Base-by-base conservation (phyloP, 2,797 vertebrate species). In the Polyboroides typus region DNA sequence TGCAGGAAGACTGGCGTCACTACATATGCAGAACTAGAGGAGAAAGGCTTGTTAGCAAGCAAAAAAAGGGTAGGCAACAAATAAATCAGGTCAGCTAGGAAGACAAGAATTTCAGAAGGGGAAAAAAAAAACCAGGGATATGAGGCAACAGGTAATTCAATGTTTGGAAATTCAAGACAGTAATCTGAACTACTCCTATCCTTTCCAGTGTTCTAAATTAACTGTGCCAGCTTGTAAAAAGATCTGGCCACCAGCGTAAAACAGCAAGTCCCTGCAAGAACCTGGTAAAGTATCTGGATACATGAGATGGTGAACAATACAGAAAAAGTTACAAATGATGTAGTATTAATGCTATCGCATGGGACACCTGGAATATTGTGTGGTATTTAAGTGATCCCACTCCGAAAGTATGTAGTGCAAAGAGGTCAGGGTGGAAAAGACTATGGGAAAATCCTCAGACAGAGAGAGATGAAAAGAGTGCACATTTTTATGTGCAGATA, bases 121-220 rank as follows among this genome's bases (percentile, higher is more conserved):
- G n/a, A n/a, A 21, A 81, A 93, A 92, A 64, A 86, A 86, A 19
- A 3, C 29, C 12, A 45, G 48, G 59, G 44, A 82, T 58, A 82
- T 18, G 60, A 89, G 79, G 72, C 74, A 92, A 87, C 34, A 3
- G 40, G 83, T 80, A 95, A 96, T 38, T 85, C 84, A 81, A 55
- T 17, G 75, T 91, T 78, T 85, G 75, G 88, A 81, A 93, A 95
- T 58, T 74, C 44, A 60, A 95, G 89, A 25, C 78, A 53, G 96
- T 91, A 73, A 97, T 8, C 29, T 88, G 94, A 97, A 83, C 96
- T 74, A 16, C 44, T 71, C 64, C 79, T 92, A 87, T 95, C 95
- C 79, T 68, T 96, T 91, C 80, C 96, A 45, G 74, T 12, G 56
- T 8, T 78, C 86, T 81, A 80, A 89, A 68, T 45, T 60, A 96